Conservation (phyloP, 2,888 invertebrate species). For the Heliconius ismenius region DNA sequence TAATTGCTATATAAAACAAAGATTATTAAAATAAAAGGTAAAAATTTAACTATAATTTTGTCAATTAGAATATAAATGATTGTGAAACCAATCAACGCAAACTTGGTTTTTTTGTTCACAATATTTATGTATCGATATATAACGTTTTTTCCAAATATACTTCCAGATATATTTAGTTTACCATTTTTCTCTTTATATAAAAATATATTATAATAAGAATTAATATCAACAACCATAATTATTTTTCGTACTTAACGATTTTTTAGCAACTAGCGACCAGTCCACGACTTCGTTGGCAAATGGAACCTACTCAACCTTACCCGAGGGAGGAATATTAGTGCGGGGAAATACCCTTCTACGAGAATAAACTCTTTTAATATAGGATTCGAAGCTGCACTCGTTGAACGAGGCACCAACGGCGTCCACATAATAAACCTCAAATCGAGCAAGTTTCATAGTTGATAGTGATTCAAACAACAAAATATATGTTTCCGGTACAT, state of each 20-base stretch:
- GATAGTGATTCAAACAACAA: constrained; percentile 31
- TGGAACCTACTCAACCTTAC: no score
- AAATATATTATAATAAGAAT: neutral
- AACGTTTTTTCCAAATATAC: neutral
- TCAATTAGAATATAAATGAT: neutral
- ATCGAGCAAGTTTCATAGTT: constrained; percentile 4
- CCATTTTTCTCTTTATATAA: neutral
- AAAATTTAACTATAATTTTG: neutral
- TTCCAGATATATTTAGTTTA: neutral
- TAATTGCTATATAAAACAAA: neutral
- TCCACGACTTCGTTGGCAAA: no score
- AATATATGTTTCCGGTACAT: constrained; percentile 46
- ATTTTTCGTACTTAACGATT: no score
- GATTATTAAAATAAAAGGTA: neutral
- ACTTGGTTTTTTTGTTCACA: neutral
- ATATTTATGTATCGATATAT: neutral
- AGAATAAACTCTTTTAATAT: neutral
- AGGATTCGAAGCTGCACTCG: neutral
- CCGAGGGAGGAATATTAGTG: no score
- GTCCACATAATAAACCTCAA: constrained; percentile 12
- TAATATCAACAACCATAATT: no score
- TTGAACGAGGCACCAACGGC: no score
- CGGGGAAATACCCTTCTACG: no score
- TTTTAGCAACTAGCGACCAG: no score
- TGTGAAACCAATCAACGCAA: neutral